Evolutionary conservation across 2,888 invertebrate genomes (phyloP), one percentile per base, ranked within the genome.

Genomic region (Heliconius ethilla): DNA sequence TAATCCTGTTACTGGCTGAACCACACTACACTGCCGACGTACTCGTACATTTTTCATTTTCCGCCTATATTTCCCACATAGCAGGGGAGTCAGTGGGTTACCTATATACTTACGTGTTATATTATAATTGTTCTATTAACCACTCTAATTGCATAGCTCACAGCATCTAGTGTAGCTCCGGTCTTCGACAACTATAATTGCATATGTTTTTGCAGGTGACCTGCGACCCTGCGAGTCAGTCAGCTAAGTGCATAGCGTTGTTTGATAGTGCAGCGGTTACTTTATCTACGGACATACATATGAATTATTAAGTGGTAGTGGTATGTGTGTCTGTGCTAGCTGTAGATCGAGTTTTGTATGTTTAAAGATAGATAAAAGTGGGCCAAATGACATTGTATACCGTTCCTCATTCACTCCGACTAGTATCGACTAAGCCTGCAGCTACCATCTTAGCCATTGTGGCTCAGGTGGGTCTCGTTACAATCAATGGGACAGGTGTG

Each of bases 1-100:
- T 86, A 86, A 85, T 82, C 79, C 82, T 84, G 86, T 87, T 86
- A 86, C 81, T 81, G 59, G n/a, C n/a, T 59, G 59, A 1, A 81
- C 27, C 40, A 7, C 62, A 70, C 59, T 27, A 62, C 22, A 27
- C 27, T 22, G 15, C 22, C 22, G 11, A 29, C 51, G 66, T 37
- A 67, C 37, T 67, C 37, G 9, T 55, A 18, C 55, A 22, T n/a
- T 59, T n/a, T 59, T n/a, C 59, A 59, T 18, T n/a, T 59, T 59
- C 18, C 51, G 2, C 18, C 6, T 18, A 18, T 51, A 51, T 51
- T 6, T 51, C 6, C 51, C 51, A 18, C 7, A 18, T 7, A 51
- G 18, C 7, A 51, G 7, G 18, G 7, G 1, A 51, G 18, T 18
- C 18, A 18, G 51, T 18, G 51, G 33, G 33, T 33, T 33, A 33